Conservation (phyloP, 2,888 invertebrate genomes). For the Lasioglossum calceatum region DNA sequence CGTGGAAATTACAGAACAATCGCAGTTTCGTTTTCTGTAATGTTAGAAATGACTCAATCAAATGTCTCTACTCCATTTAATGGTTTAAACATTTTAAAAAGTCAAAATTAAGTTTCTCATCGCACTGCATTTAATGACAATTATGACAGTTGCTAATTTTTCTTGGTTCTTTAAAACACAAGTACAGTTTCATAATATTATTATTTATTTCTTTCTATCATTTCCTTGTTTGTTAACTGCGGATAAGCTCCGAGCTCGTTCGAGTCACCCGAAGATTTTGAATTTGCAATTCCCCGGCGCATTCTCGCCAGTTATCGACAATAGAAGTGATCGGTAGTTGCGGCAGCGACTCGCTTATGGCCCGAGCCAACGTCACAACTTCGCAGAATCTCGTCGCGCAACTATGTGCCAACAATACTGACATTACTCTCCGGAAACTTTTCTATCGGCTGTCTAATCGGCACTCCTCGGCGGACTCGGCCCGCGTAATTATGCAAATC, state of each 20-base stretch:
- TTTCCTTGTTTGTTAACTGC: background rate
- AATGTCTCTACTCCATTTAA: too few species aligned
- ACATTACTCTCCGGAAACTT: slow-evolving; percentile 24
- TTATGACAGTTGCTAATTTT: too few species aligned
- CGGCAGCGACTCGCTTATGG: background rate
- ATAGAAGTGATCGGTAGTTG: background rate
- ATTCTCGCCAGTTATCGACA: background rate
- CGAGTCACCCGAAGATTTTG: background rate
- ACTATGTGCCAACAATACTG: slow-evolving; percentile 1
- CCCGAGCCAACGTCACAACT: background rate
- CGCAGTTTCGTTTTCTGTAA: too few species aligned
- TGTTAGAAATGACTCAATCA: too few species aligned
- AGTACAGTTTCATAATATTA: too few species aligned
- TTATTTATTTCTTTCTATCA: background rate
- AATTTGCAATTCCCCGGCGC: background rate
- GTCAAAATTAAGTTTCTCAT: too few species aligned
- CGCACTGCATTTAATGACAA: too few species aligned
- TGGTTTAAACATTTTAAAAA: too few species aligned
- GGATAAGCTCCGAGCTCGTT: background rate
- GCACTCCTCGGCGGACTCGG: background rate
- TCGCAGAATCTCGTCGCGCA: background rate
- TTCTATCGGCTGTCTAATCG: slow-evolving; percentile 34
- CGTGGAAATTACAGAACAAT: too few species aligned
- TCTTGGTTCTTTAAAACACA: too few species aligned
- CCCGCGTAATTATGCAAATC: slow-evolving; percentile 43